Evolutionary conservation across 2,113 vertebrate species (phyloP), one percentile per base, ranked within the genome.

Genomic region (Hippocampus abdominalis): DNA sequence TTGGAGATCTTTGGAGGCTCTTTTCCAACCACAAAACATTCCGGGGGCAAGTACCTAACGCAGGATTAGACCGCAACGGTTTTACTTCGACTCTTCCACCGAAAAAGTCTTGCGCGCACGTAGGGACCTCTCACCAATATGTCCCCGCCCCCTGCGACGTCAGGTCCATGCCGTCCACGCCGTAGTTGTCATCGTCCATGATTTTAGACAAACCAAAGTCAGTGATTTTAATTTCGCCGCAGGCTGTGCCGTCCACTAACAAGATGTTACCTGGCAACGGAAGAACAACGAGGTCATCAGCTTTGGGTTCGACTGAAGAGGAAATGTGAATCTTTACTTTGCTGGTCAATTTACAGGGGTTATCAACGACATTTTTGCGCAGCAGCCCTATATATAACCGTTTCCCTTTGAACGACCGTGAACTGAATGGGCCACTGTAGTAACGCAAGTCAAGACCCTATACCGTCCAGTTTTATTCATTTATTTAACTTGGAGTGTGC

Each of bases 1-100:
- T 98, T 99, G 84, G 97, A 99, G 91, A 99, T 99, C 93, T 99
- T 99, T 85, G 97, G 97, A 81, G 97, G 97, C 79, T 99, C 97
- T 90, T 99, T 99, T 73, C 97, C 97, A 81, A 99, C 97, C 82
- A 99, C 97, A 91, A 99, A 99, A 91, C 97, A 99, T 72, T 99
- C 97, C 60, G 97, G 97, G 83, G 97, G 97, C 86, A 99, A 88
- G 82, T 99, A 99, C 97, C 97, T 99, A 74, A 23, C 18, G 13
- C 1, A 44, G 60, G 6, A 57, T 68, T 51, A 16, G 27, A 25
- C 20, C 7, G 20, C 23, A 57, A 32, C 25, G 2, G 25, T 11
- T 32, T 60, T 32, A 60, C 12, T 60, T 29, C 8, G 6, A 32
- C 15, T 18, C 13, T 32, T 16, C 7, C 5, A 60, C 1, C 23